Conservation (phyloP, 2,888 invertebrate species). For the Acleris sparsana region DNA sequence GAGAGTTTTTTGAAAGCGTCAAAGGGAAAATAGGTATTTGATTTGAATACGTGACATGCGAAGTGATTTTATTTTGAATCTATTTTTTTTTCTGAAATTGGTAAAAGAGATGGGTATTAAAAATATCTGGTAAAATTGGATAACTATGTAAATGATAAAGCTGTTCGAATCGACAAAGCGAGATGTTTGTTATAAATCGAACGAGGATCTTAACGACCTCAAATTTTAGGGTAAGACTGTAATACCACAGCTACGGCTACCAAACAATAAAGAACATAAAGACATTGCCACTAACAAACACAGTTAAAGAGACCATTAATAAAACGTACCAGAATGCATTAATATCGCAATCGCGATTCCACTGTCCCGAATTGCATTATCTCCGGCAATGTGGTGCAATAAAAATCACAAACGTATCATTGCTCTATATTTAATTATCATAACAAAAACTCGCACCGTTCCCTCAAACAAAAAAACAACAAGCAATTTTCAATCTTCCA, state of each 20-base stretch:
- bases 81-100: slow-evolving; percentile 8
- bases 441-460: slow-evolving; percentile 54
- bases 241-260: background rate
- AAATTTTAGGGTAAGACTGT: background rate
- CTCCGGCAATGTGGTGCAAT: slow-evolving; percentile 53
- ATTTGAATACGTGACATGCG: slow-evolving; percentile 31
- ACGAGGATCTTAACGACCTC: too few relatives aligned
- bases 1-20: slow-evolving; percentile 44
- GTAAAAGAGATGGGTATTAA: too few relatives aligned
- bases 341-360: slow-evolving; percentile 50
- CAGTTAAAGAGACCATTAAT: slow-evolving; percentile 39
- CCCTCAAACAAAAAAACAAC: slow-evolving; percentile 26
- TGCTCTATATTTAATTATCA: slow-evolving; percentile 54
- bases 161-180: too few relatives aligned
- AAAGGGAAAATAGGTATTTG: slow-evolving; percentile 38
- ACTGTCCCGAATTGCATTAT: slow-evolving; percentile 65
- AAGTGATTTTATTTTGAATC: slow-evolving; percentile 5
- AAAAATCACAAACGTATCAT: slow-evolving; percentile 62
- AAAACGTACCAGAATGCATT: slow-evolving; percentile 44
- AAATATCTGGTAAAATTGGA: too few relatives aligned
- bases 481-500: slow-evolving; percentile 41
- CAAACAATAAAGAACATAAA: background rate
- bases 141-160: too few relatives aligned
- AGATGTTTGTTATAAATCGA: too few relatives aligned
- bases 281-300: background rate